A percentile compares a stretch with the other conserved stretches of the same genome.
Evolutionary conservation across 2,888 invertebrate genomes (phyloP).

Genomic region (Sisyra nigra): DNA sequence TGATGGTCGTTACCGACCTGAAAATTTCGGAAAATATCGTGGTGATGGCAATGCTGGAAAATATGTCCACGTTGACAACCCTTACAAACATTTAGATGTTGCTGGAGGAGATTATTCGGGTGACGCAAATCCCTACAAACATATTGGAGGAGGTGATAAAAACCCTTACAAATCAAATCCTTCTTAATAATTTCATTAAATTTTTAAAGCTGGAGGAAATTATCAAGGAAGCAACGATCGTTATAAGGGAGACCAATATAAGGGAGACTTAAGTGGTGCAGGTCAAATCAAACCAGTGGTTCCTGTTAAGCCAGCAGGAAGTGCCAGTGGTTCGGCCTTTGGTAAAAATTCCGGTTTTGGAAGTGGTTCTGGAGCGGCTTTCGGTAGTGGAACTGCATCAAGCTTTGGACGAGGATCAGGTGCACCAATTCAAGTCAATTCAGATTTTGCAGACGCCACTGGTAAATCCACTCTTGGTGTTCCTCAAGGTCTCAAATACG

Average conservation of each 20-base stretch:
- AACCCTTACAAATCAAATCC: too few species aligned
- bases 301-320: too few species aligned
- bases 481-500: conserved; percentile 14
- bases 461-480: conserved; percentile 15
- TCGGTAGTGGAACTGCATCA: conserved; percentile 4
- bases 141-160: not conserved
- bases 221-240: conserved; percentile 7
- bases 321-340: too few species aligned
- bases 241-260: conserved; percentile 11
- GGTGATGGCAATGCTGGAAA: conserved; percentile 2
- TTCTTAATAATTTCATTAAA: too few species aligned
- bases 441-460: conserved; percentile 16
- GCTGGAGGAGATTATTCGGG: conserved; percentile 15
- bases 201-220: not conserved
- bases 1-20: conserved; percentile 36
- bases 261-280: conserved; percentile 4
- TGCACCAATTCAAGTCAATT: conserved; percentile 15
- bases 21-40: conserved; percentile 13
- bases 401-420: not conserved
- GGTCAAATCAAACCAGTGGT: too few species aligned
- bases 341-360: conserved; percentile 1
- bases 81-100: conserved; percentile 12
- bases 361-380: conserved; percentile 9
- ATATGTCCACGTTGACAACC: conserved; percentile 2
- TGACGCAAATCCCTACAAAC: conserved; percentile 7